Percentiles rank a stretch among this genome's conserved stretches.
These are phyloP conservation scores for Hippocampus mohnikei DNA, from an alignment of 2,113 vertebrate species.

Conservation along the genomic window DNA sequence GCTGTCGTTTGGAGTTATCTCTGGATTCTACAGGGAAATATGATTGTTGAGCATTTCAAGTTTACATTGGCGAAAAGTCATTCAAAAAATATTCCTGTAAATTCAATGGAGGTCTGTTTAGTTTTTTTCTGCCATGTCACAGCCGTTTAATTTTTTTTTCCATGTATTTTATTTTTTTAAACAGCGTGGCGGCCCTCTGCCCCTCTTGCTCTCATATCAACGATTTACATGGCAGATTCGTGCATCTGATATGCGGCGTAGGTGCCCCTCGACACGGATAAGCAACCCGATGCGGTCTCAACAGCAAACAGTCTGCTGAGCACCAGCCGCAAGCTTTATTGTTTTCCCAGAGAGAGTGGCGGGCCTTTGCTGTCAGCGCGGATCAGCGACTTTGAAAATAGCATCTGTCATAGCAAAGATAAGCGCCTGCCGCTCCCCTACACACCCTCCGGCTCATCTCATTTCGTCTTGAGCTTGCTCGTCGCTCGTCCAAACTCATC, in stretches of 20 bases:
- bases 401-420: constrained; percentile 26
- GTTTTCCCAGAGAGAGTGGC: background rate
- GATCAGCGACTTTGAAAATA: constrained; percentile 35
- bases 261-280: constrained; percentile 7
- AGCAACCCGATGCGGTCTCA: constrained; percentile 14
- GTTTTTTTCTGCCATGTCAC: no score
- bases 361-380: constrained; percentile 43
- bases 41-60: no score
- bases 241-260: constrained; percentile 9
- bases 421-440: constrained; percentile 45
- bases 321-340: constrained; percentile 48
- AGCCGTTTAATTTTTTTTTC: background rate
- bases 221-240: background rate
- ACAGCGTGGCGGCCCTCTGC: no score
- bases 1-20: no score
- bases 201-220: background rate
- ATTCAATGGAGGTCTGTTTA: no score
- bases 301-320: constrained; percentile 25
- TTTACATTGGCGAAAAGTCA: no score
- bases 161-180: background rate
- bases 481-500: background rate
- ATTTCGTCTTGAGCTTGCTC: background rate
- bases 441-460: constrained; percentile 42
- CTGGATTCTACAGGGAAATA: no score
- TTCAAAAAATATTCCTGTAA: no score